Evolutionary conservation across 1,140 invertebrate species (phyloP).

Genomic region (Pogonus chalceus): DNA sequence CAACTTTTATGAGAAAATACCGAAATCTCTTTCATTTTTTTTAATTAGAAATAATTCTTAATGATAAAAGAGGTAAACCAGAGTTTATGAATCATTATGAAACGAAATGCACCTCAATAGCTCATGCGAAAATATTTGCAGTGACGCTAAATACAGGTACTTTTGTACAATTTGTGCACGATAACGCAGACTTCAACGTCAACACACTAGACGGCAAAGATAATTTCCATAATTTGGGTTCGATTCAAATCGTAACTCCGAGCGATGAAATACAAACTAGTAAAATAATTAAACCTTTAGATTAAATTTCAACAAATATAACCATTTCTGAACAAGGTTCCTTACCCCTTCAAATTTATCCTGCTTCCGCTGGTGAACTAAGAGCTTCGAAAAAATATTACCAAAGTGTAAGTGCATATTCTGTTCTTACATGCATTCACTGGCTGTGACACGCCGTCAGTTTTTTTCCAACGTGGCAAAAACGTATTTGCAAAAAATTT

Average conservation of each 20-base stretch:
- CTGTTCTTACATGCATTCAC: too few relatives aligned
- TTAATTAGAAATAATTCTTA: conserved; percentile 17
- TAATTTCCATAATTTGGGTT: conserved; percentile 20
- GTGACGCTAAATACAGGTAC: conserved; percentile 15
- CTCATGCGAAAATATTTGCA: conserved; percentile 20
- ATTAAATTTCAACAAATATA: conserved; percentile 13
- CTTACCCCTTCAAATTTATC: conserved; percentile 14
- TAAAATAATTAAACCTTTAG: conserved; percentile 10
- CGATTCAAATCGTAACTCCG: conserved; percentile 16
- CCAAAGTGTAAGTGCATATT: too few relatives aligned
- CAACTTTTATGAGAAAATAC: conserved; percentile 16
- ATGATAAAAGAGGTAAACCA: too few relatives aligned
- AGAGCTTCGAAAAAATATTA: too few relatives aligned
- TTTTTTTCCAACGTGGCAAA: too few relatives aligned
- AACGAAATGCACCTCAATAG: conserved; percentile 11
- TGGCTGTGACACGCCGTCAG: too few relatives aligned
- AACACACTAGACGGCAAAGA: conserved; percentile 19
- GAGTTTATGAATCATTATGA: too few relatives aligned
- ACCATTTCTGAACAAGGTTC: conserved; percentile 10
- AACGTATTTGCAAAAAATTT: too few relatives aligned
- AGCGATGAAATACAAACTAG: conserved; percentile 10
- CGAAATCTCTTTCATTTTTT: conserved; percentile 18
- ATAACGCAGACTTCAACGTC: conserved; percentile 21
- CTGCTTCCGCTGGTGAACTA: conserved; percentile 12
- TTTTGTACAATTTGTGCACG: conserved; percentile 21